Evolutionary conservation across 2,888 invertebrate species (phyloP), one percentile per base, ranked within the genome.

Genomic region (Ryuthela nishihirai): DNA sequence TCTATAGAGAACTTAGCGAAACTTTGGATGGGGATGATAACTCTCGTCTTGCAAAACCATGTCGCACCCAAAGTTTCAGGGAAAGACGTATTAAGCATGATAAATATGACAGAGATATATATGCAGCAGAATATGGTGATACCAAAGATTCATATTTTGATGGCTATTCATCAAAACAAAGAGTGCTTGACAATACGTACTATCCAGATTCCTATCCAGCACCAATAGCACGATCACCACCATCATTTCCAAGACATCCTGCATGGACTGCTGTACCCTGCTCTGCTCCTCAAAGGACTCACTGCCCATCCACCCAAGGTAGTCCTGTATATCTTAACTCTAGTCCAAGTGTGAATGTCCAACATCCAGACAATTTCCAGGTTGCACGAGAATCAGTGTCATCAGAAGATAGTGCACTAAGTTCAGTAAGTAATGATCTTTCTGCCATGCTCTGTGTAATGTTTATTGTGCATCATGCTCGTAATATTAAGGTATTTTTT

Each of bases 1-100:
- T 64, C 72, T 77, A 69, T 52, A 76, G 82, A 66, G 75, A 69
- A 48, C 50, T 67, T 36, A 60, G 52, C 34, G 67, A 69, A 17
- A 60, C 64, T 12, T 39, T 64, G 20, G 56, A 66, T 42, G 41
- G 53, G 17, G 44, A 49, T 7, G 62, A 67, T 9, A 45, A 59
- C 36, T 47, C 58, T 10, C 34, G 52, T 4, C 52, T 41, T 18
- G 29, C 12, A 17, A 58, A 58, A 20, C 58, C 58, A 4, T 58
- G 58, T 39, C 46, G 58, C 3, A 58, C 58, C 3, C 58, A 58
- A 52, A 58, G 58, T 43, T 58, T 58, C 23, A 26, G 58, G n/a
- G 58, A 58, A 20, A 41, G 58, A 38, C 35, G 58, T 12, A 52
- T 52, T 10, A 58, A 52, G 25, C 12, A 12, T 29, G 46, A 32